A percentile compares a stretch with the other conserved stretches of the same genome.
Evolutionary conservation across 2,797 vertebrate species (phyloP).

Genomic region (Xenops minutus): DNA sequence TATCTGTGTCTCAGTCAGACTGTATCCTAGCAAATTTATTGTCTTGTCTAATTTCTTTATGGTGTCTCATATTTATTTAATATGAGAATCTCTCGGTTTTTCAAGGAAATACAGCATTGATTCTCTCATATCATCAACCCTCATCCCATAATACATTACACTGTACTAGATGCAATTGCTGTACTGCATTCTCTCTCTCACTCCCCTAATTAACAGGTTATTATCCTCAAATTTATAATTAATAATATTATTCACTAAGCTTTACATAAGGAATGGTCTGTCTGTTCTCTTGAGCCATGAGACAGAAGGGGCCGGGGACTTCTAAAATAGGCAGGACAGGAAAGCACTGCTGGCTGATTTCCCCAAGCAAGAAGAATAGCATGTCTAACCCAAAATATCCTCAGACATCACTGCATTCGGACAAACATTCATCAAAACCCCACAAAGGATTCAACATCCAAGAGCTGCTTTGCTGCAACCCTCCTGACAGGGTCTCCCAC

Average conservation of each 20-base stretch:
- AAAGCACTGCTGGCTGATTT: background rate
- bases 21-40: background rate
- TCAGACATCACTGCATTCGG: background rate
- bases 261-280: background rate
- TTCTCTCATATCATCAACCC: background rate
- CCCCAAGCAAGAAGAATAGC: background rate
- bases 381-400: background rate
- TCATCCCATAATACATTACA: background rate
- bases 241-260: background rate
- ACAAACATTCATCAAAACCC: background rate
- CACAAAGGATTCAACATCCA: background rate
- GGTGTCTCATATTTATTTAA: background rate
- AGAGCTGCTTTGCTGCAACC: background rate
- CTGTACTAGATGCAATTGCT: background rate
- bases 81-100: background rate
- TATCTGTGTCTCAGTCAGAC: background rate
- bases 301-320: background rate
- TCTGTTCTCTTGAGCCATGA: background rate
- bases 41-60: conserved; percentile 6
- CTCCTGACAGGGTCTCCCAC: background rate
- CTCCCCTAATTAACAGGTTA: background rate
- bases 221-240: background rate
- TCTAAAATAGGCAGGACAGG: background rate
- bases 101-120: background rate
- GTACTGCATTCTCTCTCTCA: background rate